Base-by-base conservation (phyloP, 1,140 invertebrate species). In the Drosophila setifemur region DNA sequence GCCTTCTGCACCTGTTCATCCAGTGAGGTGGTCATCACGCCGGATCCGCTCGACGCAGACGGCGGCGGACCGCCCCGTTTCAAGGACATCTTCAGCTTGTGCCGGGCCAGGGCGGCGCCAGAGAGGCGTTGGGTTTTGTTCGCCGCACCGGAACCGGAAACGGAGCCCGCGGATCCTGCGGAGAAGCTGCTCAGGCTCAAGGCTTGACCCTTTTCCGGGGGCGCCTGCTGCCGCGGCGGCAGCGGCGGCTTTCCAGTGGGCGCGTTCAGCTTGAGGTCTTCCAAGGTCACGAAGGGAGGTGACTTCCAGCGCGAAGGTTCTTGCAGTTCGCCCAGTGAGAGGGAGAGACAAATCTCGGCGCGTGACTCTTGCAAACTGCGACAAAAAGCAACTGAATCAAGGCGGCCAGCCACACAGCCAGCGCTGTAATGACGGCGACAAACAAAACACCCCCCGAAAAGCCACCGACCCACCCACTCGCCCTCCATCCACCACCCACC, bases 11-110 rank as follows among this genome's bases (percentile, higher is more conserved):
- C 74, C 73, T 85, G 79, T 50, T 87, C 61, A 50, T 87, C 63
- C 72, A 86, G 35, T 2, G 60, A 86, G 33, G 82, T 85, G 44
- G 86, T 85, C 69, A 88, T 83, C 37, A 73, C 54, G 0, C 70
- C 75, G 8, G 79, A 50, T 37, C 88, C 88, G 16, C 83, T 74
- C 5, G 70, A 75, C 0, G 73, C 60, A 6, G 88, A 69, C 6
- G 87, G 87, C 19, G 87, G 87, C 28, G 87, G 87, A 12, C 87
- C 87, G 12, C 78, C 88, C 1, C 70, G 50, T 21, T 89, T 89
- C 2, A 89, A 66, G 12, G 88, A 89, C 88, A 89, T 89, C 64
- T 88, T 89, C 40, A 89, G 50, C 44, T 76, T 68, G 11, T 88
- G 88, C 3, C 88, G 72, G 50, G 60, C 71, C 16, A 82, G 25